Evolutionary conservation across 2,797 vertebrate genomes (phyloP).

Genomic region (Tapirus indicus): DNA sequence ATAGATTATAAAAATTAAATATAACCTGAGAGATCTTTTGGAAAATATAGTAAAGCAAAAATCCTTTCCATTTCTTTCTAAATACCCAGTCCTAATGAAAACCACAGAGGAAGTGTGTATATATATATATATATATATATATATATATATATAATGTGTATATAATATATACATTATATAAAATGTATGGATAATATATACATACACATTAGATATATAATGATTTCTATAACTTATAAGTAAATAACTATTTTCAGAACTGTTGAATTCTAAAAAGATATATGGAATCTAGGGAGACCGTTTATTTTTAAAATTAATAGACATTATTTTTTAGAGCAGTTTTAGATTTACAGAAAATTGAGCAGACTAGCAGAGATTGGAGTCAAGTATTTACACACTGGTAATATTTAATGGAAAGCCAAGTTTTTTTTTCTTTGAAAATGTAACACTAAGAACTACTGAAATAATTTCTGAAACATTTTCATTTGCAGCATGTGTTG

Average conservation of each 20-base stretch:
- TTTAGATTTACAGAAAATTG: background rate
- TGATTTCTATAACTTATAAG: background rate
- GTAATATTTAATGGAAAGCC: slow-evolving; percentile 22
- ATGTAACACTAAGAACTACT: background rate
- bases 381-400: background rate
- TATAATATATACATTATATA: too few species aligned
- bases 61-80: background rate
- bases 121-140: background rate
- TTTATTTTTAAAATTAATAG: background rate
- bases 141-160: too few species aligned
- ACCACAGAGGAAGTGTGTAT: background rate
- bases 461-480: slow-evolving; percentile 48
- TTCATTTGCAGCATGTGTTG: background rate
- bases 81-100: background rate
- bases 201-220: background rate
- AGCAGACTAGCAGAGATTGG: background rate
- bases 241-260: background rate
- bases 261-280: background rate
- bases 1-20: background rate
- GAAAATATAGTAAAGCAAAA: background rate
- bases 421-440: background rate
- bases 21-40: background rate
- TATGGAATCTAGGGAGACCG: background rate
- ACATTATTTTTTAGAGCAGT: background rate
- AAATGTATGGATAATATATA: too few species aligned